Percentiles rank a stretch among this genome's conserved stretches.
Conservation (phyloP, 2,797 vertebrate genomes). For the Sebastes taczanowskii region DNA sequence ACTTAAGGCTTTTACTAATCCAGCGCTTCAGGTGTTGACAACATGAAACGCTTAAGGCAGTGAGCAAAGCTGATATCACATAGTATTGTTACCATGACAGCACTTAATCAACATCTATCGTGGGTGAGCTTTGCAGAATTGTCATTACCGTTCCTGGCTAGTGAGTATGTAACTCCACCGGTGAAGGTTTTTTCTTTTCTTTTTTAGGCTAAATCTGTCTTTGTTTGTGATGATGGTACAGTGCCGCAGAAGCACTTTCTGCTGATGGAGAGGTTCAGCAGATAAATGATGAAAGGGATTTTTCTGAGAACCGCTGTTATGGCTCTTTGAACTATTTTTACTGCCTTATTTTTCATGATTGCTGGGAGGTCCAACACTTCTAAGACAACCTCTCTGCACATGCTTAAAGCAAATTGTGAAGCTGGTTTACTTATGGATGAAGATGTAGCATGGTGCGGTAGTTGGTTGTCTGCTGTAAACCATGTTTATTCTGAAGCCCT, state of each 20-base stretch:
- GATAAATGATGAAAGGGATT: slow-evolving; percentile 83
- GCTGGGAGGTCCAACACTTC: slow-evolving; percentile 68
- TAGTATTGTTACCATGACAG: slow-evolving; percentile 63
- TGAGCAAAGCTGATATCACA: slow-evolving; percentile 45
- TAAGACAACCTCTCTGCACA: slow-evolving; percentile 48
- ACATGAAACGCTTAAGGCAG: slow-evolving; percentile 43
- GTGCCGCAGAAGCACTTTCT: slow-evolving; percentile 66
- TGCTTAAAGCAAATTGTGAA: slow-evolving; percentile 37
- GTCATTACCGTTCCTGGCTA: slow-evolving; percentile 33
- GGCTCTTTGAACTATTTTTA: slow-evolving; percentile 82
- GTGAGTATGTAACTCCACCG: slow-evolving; percentile 21
- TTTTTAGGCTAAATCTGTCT: slow-evolving; percentile 59
- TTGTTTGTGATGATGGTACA: slow-evolving; percentile 73
- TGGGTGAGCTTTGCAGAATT: slow-evolving; percentile 43
- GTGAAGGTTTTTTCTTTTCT: not conserved
- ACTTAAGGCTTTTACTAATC: slow-evolving; percentile 63
- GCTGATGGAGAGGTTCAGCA: slow-evolving; percentile 80
- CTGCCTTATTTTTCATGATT: slow-evolving; percentile 78
- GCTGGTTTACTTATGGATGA: slow-evolving; percentile 54
- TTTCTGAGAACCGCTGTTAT: slow-evolving; percentile 73
- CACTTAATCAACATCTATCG: slow-evolving; percentile 59
- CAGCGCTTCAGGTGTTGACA: slow-evolving; percentile 59
- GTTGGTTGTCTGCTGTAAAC: slow-evolving; percentile 1
- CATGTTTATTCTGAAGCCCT: slow-evolving; percentile 8
- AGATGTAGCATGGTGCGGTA: slow-evolving; percentile 17